phyloP scores from a whole-genome alignment of 2,888 invertebrate genomes.

The Chaetogeoica ovagalla region DNA sequence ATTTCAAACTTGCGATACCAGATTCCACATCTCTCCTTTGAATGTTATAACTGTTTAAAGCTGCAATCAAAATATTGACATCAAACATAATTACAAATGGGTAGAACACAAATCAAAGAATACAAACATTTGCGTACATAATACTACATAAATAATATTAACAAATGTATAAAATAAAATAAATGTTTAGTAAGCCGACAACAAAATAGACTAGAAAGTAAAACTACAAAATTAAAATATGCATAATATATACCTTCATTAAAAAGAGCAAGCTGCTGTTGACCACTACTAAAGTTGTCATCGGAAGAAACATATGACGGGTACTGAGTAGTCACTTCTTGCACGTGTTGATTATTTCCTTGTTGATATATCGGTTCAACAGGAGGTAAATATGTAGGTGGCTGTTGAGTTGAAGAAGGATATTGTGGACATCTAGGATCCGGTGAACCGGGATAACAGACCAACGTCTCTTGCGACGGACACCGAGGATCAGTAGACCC shows the following conservation, averaged over 20 bases:
- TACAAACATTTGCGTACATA: background rate
- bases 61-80: background rate
- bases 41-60: constrained; percentile 24
- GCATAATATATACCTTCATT: constrained; percentile 24
- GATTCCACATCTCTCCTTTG: constrained; percentile 33
- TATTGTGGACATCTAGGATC: constrained; percentile 57
- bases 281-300: constrained; percentile 18
- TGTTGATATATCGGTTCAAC: background rate
- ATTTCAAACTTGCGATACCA: constrained; percentile 46
- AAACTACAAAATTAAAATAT: background rate
- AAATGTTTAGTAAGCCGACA: background rate
- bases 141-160: too few species aligned
- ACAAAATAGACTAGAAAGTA: too few species aligned
- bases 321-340: constrained; percentile 28
- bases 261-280: constrained; percentile 25
- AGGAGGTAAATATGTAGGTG: constrained; percentile 55
- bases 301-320: constrained; percentile 23
- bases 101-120: background rate
- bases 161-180: background rate
- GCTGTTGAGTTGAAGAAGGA: constrained; percentile 55
- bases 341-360: constrained; percentile 7
- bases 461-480: background rate
- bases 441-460: constrained; percentile 56
- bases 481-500: constrained; percentile 59
- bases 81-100: background rate